phyloP scores from a whole-genome alignment of 2,797 vertebrate genomes.

The Gambelia wislizenii region DNA sequence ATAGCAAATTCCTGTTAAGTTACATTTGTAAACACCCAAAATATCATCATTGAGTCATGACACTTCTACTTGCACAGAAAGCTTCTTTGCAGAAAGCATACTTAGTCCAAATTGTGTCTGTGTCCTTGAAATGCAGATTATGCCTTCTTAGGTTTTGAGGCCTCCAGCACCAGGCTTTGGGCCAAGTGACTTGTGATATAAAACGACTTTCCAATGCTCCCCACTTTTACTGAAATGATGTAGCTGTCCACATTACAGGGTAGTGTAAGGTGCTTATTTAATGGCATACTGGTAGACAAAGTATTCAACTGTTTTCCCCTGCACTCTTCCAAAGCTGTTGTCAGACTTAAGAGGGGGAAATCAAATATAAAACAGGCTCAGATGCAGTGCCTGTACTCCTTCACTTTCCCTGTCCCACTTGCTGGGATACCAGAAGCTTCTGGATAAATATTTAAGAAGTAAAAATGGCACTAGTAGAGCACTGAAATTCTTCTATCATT shows the following conservation, averaged over 20 bases:
- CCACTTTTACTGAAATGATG: background rate
- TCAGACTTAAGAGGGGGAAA: background rate
- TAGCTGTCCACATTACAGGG: background rate
- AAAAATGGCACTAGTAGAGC: background rate
- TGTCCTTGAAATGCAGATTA: background rate
- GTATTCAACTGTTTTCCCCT: background rate
- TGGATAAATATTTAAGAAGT: background rate
- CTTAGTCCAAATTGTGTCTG: background rate
- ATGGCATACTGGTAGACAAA: too few species aligned
- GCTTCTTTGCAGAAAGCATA: constrained; percentile 3
- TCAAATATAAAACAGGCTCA: background rate
- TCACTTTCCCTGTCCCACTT: background rate
- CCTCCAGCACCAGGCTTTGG: background rate
- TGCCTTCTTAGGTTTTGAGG: background rate
- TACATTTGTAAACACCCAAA: constrained; percentile 29
- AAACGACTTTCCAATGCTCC: background rate
- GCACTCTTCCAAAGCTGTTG: background rate
- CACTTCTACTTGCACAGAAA: constrained; percentile 17
- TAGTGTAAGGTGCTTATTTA: background rate
- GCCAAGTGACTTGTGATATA: background rate
- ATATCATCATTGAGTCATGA: background rate
- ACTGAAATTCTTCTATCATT: too few species aligned
- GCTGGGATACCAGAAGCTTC: background rate
- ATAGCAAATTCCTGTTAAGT: background rate
- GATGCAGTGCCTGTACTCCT: background rate